Conservation (phyloP, 2,113 vertebrate genomes). For the Sceloporus undulatus region DNA sequence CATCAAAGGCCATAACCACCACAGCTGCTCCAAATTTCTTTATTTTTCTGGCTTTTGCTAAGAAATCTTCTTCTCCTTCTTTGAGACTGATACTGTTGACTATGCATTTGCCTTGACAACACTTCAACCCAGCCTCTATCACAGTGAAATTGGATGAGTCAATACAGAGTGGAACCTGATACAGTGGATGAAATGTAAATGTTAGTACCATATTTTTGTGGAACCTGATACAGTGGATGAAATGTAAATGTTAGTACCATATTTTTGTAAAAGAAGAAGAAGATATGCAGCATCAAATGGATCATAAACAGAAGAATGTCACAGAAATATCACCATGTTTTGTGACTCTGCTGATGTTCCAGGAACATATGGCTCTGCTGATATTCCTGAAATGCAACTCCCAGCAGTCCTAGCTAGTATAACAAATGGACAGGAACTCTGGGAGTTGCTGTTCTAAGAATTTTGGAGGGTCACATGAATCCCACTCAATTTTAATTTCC, state of each 20-base stretch:
- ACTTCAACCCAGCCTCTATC: constrained; percentile 94
- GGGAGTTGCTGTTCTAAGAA: too few relatives aligned
- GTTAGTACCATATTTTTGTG: neutral
- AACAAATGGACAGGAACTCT: too few relatives aligned
- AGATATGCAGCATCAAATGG: neutral
- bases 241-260: neutral
- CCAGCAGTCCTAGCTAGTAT: too few relatives aligned
- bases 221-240: constrained; percentile 81
- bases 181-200: constrained; percentile 8
- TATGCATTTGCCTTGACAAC: constrained; percentile 96
- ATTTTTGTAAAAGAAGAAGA: neutral
- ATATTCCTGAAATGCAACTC: too few relatives aligned
- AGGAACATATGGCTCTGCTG: too few relatives aligned
- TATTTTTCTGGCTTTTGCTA: constrained; percentile 85
- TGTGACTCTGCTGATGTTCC: too few relatives aligned
- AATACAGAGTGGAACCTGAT: constrained; percentile 94
- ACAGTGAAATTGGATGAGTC: constrained; percentile 97
- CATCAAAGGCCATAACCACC: constrained; percentile 98
- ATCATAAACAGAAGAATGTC: neutral
- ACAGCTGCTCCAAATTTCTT: constrained; percentile 91
- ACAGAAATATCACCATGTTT: neutral
- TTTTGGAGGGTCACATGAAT: too few relatives aligned
- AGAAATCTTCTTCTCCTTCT: constrained; percentile 92
- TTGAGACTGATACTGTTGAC: constrained; percentile 99
- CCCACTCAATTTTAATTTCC: too few relatives aligned